A percentile compares a stretch with the other conserved stretches of the same genome.
Conservation (phyloP, 2,888 invertebrate species). For the Fragum fragum region DNA sequence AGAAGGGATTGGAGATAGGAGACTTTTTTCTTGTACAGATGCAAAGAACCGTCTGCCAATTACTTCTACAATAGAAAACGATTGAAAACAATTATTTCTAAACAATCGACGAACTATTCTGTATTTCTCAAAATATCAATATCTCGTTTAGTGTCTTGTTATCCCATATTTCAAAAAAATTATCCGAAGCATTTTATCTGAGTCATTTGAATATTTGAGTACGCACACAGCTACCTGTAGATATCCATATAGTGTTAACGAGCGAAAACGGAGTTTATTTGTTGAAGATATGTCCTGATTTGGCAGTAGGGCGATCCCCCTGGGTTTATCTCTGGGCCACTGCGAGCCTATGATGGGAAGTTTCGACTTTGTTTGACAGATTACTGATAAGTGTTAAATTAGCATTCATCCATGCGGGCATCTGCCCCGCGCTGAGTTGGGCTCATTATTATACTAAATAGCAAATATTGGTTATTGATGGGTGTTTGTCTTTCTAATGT, state of each 20-base stretch:
- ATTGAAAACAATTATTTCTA: no score
- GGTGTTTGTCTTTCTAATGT: no score
- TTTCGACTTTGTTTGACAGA: slow-evolving; percentile 52
- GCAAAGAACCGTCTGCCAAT: no score
- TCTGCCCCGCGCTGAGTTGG: slow-evolving; percentile 41
- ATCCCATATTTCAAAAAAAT: background rate
- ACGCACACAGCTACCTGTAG: slow-evolving; percentile 39
- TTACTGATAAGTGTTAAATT: slow-evolving; percentile 55
- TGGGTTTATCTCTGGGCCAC: slow-evolving; percentile 28
- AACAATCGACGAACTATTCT: no score
- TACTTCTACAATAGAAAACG: no score
- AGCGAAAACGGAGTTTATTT: slow-evolving; percentile 14
- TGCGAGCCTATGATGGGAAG: slow-evolving; percentile 33
- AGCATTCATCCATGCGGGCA: slow-evolving; percentile 45
- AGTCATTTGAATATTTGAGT: slow-evolving; percentile 49
- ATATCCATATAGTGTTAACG: slow-evolving; percentile 28
- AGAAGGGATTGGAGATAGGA: no score
- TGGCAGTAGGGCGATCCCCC: slow-evolving; percentile 40
- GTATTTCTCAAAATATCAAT: no score
- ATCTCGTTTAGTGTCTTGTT: no score
- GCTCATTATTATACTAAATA: slow-evolving; percentile 15
- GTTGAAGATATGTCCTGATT: slow-evolving; percentile 43
- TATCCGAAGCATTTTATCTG: slow-evolving; percentile 37
- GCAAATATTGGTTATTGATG: slow-evolving; percentile 3
- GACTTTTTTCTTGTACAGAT: no score